phyloP scores from a whole-genome alignment of 2,113 vertebrate genomes.

The Mobula birostris region DNA sequence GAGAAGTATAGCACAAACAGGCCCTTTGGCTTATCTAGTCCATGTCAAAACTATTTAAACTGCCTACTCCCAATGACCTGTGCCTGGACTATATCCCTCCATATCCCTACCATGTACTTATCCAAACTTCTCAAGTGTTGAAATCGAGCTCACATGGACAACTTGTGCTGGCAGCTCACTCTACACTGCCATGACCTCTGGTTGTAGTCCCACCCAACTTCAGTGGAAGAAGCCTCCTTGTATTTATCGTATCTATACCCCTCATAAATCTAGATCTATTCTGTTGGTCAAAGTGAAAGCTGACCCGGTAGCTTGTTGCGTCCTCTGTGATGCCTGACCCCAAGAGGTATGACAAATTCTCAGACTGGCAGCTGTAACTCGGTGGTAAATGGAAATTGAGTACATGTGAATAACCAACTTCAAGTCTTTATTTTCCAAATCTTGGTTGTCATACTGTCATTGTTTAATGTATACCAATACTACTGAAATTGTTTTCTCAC shows the following conservation, averaged over 20 bases:
- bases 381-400: not conserved
- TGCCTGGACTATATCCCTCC: too few species aligned
- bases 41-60: too few species aligned
- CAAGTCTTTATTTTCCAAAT: not conserved
- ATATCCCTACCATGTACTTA: too few species aligned
- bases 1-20: too few species aligned
- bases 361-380: not conserved
- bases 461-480: constrained; percentile 5
- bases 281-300: not conserved
- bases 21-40: not conserved
- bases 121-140: too few species aligned
- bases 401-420: not conserved
- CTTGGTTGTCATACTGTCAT: not conserved
- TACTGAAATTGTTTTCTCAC: not conserved
- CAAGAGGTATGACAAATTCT: not conserved
- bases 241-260: too few species aligned
- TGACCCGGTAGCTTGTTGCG: not conserved
- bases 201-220: too few species aligned
- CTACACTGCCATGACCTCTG: too few species aligned
- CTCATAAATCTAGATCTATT: not conserved
- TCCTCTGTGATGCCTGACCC: not conserved
- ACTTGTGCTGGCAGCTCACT: too few species aligned
- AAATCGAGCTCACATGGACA: too few species aligned
- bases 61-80: too few species aligned
- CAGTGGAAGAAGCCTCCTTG: too few species aligned